phyloP scores from a whole-genome alignment of 2,888 invertebrate genomes.

The Cerceris ruficornis region DNA sequence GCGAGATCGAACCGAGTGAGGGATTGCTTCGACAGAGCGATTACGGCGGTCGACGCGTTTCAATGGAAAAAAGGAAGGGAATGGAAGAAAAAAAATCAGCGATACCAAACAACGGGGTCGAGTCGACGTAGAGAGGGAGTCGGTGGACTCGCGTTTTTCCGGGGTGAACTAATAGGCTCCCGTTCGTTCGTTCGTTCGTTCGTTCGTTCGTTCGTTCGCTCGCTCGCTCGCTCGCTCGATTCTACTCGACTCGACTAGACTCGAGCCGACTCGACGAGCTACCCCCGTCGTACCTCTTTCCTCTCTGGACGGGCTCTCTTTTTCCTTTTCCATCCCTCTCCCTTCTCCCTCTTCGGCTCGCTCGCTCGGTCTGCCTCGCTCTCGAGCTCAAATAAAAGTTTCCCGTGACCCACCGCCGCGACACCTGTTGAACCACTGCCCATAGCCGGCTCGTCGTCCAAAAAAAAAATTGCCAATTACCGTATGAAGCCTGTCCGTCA shows the following conservation, averaged over 20 bases:
- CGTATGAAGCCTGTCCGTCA: conserved; percentile 79
- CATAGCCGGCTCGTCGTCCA: conserved; percentile 64
- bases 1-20: conserved; percentile 64
- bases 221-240: conserved; percentile 42
- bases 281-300: too few relatives aligned
- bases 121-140: conserved; percentile 61
- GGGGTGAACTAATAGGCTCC: conserved; percentile 80
- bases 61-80: conserved; percentile 69
- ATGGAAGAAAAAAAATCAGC: conserved; percentile 74
- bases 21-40: conserved; percentile 73
- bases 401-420: conserved; percentile 76
- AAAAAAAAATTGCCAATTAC: conserved; percentile 76
- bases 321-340: conserved; percentile 39
- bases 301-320: conserved; percentile 31
- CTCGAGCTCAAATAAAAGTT: conserved; percentile 80
- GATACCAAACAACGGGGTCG: conserved; percentile 74
- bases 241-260: conserved; percentile 16
- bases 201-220: conserved; percentile 46
- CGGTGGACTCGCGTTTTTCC: conserved; percentile 77
- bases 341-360: conserved; percentile 46
- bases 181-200: conserved; percentile 65
- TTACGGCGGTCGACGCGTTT: conserved; percentile 75
- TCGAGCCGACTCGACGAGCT: too few relatives aligned
- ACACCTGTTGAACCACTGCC: conserved; percentile 81
- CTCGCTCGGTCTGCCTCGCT: conserved; percentile 54